Percentiles rank a stretch among this genome's conserved stretches.
Conservation (phyloP, 2,797 vertebrate genomes). For the Buceros bicornis region DNA sequence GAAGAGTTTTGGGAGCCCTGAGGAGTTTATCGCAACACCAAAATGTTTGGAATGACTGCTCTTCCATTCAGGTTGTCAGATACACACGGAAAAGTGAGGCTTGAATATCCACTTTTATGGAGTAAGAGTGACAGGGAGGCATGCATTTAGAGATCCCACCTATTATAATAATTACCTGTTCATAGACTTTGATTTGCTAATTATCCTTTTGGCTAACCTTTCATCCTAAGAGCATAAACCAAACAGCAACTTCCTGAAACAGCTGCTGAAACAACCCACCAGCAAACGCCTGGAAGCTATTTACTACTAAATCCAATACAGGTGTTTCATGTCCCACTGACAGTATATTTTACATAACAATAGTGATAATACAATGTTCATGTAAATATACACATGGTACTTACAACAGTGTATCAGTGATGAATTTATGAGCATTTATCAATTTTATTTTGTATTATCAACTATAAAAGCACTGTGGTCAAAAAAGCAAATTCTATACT, state of each 20-base stretch:
- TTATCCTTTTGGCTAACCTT: not conserved
- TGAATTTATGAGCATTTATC: not conserved
- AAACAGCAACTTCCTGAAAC: not conserved
- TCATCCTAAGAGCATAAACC: not conserved
- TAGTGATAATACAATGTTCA: not conserved
- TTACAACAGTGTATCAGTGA: not conserved
- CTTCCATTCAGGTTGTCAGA: not conserved
- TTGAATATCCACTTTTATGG: not conserved
- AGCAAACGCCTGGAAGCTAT: not conserved
- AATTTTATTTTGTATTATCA: not conserved
- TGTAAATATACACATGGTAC: not conserved
- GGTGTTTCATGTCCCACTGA: not conserved
- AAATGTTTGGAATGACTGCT: not conserved
- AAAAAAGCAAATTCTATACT: not conserved
- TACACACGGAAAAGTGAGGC: not conserved
- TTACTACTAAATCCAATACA: not conserved
- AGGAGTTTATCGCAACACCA: not conserved
- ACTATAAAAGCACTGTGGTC: not conserved
- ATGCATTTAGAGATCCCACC: not conserved
- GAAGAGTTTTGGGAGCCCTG: not conserved
- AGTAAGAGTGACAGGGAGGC: not conserved
- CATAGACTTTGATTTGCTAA: not conserved
- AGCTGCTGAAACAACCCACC: not conserved
- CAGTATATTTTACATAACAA: not conserved
- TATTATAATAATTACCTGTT: not conserved